A percentile compares a stretch with the other conserved stretches of the same genome.
Evolutionary conservation across 2,797 vertebrate species (phyloP).

Genomic region (Lutra lutra): DNA sequence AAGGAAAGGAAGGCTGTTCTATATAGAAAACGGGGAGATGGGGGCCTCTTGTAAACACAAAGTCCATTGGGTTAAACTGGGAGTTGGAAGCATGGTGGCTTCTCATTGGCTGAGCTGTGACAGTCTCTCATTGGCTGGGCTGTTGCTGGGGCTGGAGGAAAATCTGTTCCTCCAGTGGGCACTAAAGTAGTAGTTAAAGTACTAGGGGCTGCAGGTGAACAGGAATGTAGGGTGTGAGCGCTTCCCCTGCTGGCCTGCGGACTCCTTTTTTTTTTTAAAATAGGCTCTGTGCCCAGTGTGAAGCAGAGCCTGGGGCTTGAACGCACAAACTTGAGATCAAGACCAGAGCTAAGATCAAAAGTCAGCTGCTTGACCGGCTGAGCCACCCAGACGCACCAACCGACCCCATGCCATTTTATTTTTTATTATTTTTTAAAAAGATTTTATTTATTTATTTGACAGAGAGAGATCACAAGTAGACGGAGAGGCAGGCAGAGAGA

Average conservation of each 20-base stretch:
- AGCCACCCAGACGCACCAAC: too few relatives aligned
- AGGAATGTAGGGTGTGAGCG: not conserved
- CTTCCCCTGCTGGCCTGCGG: not conserved
- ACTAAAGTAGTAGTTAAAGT: not conserved
- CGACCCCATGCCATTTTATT: not conserved
- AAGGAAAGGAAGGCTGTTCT: not conserved
- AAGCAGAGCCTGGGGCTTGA: not conserved
- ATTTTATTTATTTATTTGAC: too few relatives aligned
- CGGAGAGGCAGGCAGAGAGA: too few relatives aligned
- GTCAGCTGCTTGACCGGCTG: not conserved
- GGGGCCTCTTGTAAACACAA: not conserved
- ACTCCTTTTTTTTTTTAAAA: not conserved
- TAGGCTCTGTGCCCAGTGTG: not conserved
- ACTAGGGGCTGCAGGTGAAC: not conserved
- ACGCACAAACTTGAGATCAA: not conserved
- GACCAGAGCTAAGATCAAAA: not conserved
- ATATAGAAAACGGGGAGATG: not conserved
- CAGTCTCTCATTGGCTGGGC: not conserved
- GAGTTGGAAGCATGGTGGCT: not conserved
- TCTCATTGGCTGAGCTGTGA: not conserved
- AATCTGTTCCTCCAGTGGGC: not conserved
- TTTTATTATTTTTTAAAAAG: too few relatives aligned
- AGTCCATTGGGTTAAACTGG: not conserved
- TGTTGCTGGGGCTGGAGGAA: not conserved
- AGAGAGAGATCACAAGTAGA: too few relatives aligned